Conservation (phyloP, 2,888 invertebrate species). For the Xestia xanthographa region DNA sequence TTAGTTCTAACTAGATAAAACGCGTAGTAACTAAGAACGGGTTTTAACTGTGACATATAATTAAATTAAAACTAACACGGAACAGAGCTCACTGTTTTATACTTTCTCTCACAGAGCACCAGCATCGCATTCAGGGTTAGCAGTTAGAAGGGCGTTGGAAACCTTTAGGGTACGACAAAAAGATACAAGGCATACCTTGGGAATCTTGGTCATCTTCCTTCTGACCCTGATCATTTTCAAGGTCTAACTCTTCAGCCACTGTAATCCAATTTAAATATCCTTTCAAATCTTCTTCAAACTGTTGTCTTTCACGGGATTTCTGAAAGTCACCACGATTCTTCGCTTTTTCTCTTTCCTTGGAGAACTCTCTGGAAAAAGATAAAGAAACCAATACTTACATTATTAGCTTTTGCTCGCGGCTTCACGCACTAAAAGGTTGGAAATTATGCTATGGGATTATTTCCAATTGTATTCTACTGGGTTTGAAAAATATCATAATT, state of each 20-base stretch:
- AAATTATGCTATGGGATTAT: neutral
- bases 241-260: constrained; percentile 99
- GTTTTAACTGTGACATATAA: no score
- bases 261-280: constrained; percentile 99
- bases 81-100: no score
- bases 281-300: constrained; percentile 98
- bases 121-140: no score
- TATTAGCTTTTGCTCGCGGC: neutral
- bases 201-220: constrained; percentile 93
- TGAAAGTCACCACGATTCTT: constrained; percentile 99
- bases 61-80: no score
- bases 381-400: no score
- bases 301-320: constrained; percentile 99
- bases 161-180: no score
- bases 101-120: no score
- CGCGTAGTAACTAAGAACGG: no score
- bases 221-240: constrained; percentile 95
- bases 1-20: no score
- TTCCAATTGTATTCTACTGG: neutral
- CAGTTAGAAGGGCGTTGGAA: no score
- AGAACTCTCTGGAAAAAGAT: constrained; percentile 96
- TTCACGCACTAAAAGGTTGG: neutral
- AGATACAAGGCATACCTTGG: constrained; percentile 69
- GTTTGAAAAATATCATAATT: neutral
- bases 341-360: constrained; percentile 99